These are phyloP conservation scores for Brachionus plicatilis DNA, from an alignment of 1,140 invertebrate species.

Conservation along the genomic window DNA sequence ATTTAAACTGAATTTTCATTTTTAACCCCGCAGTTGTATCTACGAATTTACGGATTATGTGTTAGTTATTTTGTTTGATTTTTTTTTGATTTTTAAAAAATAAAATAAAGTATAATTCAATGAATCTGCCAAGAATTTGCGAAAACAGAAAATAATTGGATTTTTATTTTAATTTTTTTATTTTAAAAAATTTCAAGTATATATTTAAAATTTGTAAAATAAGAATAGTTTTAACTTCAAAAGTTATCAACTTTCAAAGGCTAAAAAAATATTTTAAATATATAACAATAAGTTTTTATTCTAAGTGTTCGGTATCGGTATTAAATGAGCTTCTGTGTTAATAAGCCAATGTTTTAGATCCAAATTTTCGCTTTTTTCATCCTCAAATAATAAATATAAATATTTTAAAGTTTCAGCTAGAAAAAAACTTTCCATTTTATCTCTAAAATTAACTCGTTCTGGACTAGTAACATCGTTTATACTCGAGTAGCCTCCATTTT, in stretches of 20 bases:
- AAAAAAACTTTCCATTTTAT: constrained; percentile 75
- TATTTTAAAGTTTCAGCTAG: constrained; percentile 99
- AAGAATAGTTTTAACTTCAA: background rate
- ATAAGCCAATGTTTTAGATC: constrained; percentile 94
- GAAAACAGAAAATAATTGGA: too few species aligned
- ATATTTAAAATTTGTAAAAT: too few species aligned
- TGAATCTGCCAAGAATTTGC: too few species aligned
- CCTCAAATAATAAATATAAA: constrained; percentile 90
- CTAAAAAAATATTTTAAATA: background rate
- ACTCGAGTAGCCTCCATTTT: constrained; percentile 79
- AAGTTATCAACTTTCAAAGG: background rate
- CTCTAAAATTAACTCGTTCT: background rate
- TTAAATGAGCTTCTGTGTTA: constrained; percentile 94
- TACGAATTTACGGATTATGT: too few species aligned
- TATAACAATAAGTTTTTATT: background rate
- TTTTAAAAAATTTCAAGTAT: too few species aligned
- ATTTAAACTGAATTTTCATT: too few species aligned
- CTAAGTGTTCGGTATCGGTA: constrained; percentile 52
- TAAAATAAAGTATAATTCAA: too few species aligned
- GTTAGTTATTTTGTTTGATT: too few species aligned
- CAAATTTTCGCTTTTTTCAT: constrained; percentile 61
- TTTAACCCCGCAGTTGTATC: too few species aligned
- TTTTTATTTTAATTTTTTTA: too few species aligned
- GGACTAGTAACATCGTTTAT: constrained; percentile 80
- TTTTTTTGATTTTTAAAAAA: too few species aligned